Percentiles rank a stretch among this genome's conserved stretches.
Conservation (phyloP, 2,888 invertebrate species). For the Germaria angustata region DNA sequence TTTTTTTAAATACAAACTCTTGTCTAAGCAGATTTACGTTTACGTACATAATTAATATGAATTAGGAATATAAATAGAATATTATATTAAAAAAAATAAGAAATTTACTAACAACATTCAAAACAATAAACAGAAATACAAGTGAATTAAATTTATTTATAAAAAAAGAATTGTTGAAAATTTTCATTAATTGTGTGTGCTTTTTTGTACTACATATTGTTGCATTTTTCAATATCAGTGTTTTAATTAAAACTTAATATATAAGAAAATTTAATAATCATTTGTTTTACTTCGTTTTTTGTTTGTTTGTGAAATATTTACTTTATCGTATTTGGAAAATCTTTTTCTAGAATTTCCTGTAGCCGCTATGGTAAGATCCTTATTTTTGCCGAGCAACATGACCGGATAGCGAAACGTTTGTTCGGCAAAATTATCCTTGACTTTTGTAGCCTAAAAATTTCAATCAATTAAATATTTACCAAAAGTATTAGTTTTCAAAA, state of each 20-base stretch:
- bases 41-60: not conserved
- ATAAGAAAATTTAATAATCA: not conserved
- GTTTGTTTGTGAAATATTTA: constrained; percentile 74
- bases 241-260: constrained; percentile 5
- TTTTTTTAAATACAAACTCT: not conserved
- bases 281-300: not conserved
- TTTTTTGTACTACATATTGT: not conserved
- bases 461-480: constrained; percentile 37
- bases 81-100: not conserved
- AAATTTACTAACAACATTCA: constrained; percentile 30
- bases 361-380: constrained; percentile 79
- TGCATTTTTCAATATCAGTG: not conserved
- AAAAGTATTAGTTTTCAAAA: not conserved
- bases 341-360: constrained; percentile 79
- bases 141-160: not conserved
- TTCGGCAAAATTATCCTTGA: constrained; percentile 73
- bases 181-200: constrained; percentile 6
- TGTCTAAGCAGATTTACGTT: not conserved
- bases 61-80: too few relatives aligned
- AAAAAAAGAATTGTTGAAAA: not conserved
- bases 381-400: constrained; percentile 79
- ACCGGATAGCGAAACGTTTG: constrained; percentile 79
- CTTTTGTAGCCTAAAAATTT: constrained; percentile 70
- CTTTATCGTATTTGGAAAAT: constrained; percentile 79
- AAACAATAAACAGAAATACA: not conserved